These are phyloP conservation scores for Drosophila biarmipes DNA, from an alignment of 1,140 invertebrate species.

Conservation along the genomic window DNA sequence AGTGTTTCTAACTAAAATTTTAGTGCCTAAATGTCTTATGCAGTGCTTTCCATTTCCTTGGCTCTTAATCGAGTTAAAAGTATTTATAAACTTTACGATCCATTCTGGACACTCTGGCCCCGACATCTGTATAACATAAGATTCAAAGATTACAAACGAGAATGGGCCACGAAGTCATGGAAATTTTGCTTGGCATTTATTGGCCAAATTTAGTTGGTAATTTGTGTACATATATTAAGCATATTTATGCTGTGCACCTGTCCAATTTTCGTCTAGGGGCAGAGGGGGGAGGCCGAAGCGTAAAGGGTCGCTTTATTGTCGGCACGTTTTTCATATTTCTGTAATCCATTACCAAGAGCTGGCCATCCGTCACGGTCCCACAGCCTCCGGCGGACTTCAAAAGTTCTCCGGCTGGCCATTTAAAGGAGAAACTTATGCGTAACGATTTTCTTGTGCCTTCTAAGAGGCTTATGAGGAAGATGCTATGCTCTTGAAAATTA, in stretches of 20 bases:
- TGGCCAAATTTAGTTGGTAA: slow-evolving; percentile 41
- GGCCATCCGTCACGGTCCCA: slow-evolving; percentile 40
- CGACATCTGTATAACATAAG: slow-evolving; percentile 17
- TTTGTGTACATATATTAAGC: slow-evolving; percentile 60
- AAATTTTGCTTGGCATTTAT: slow-evolving; percentile 55
- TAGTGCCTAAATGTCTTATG: no score
- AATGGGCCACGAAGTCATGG: slow-evolving; percentile 45
- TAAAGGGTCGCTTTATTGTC: slow-evolving; percentile 45
- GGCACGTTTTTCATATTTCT: slow-evolving; percentile 58
- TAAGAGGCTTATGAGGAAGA: slow-evolving; percentile 18
- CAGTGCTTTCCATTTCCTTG: background rate
- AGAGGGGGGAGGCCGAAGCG: background rate
- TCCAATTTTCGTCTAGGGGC: slow-evolving; percentile 5
- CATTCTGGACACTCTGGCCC: slow-evolving; percentile 11
- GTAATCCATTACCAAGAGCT: slow-evolving; percentile 53
- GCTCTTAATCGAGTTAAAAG: slow-evolving; percentile 54
- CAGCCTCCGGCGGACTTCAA: slow-evolving; percentile 29
- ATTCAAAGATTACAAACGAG: slow-evolving; percentile 62
- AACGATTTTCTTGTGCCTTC: slow-evolving; percentile 21
- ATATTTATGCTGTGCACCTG: slow-evolving; percentile 37
- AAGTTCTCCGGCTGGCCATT: slow-evolving; percentile 36
- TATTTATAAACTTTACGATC: slow-evolving; percentile 70
- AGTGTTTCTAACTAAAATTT: background rate
- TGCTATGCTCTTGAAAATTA: slow-evolving; percentile 30
- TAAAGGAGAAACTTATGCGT: slow-evolving; percentile 38